Evolutionary conservation across 2,113 vertebrate genomes (phyloP), one percentile per base, ranked within the genome.

Genomic region (Neogale vison): DNA sequence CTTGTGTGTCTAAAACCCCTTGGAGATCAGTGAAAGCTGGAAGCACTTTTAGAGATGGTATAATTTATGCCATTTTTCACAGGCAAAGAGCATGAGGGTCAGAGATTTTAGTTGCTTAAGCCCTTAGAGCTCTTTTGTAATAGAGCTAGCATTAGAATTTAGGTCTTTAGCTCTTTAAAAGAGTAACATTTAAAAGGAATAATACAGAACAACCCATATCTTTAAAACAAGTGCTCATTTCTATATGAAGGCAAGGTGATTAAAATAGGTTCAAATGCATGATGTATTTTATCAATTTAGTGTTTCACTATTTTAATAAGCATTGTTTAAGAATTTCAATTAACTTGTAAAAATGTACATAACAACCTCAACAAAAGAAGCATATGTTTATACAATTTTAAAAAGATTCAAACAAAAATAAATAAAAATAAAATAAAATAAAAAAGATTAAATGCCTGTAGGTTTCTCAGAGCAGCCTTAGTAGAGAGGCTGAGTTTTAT

Each of bases 221-320:
- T 91, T 93, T 85, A 93, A 96, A 45, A 84, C 4, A 88, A 90
- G 31, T 61, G 23, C 34, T 92, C 34, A 79, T 88, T 95, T 93
- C 39, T 90, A 39, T 94, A 47, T 63, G 18, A 92, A 83, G 83
- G 55, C 23, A 80, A 94, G 63, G 81, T 59, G 76, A 88, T 71
- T 63, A 39, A 74, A 65, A 65, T 47, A 93, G 52, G 55, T 24
- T 85, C 52, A 91, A 34, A 79, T 74, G 39, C 23, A 69, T 57
- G 39, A 31, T 34, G 52, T 55, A 47, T 80, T 80, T 88, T 74
- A 55, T n/a, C 76, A 97, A 97, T 65, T 81, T 24, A 42, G 61
- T 81, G 20, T 76, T 79, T 42, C 18, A 74, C 50, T 81, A 88
- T 72, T 82, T 96, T 71, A 92, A 86, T 76, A 55, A 95, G 34